Base-by-base conservation (phyloP, 2,888 invertebrate species). In the Andrena trimmerana region DNA sequence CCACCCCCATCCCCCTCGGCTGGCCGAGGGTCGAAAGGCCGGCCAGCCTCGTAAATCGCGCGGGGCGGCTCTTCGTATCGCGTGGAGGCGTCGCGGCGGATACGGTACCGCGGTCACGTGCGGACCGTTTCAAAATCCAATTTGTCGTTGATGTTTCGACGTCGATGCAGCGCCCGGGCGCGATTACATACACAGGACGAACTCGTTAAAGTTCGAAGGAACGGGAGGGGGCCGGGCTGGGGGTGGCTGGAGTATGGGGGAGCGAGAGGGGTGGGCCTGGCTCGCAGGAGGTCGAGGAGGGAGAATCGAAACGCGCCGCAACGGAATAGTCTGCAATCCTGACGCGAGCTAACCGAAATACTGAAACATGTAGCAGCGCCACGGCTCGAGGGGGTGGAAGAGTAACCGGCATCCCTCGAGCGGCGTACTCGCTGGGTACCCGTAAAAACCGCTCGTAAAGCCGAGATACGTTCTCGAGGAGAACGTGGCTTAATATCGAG, bases 71-170 rank as follows among this genome's bases (percentile, higher is more conserved):
- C 74, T 60, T 59, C 59, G 75, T 83, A 76, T 69, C 75, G 68
- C 57, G 20, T 63, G 36, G 70, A 48, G 62, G 66, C 42, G 54
- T 50, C 69, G 59, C 36, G 63, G 59, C 36, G 63, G 76, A 81
- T 84, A 81, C 67, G 36, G 84, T 67, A 84, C 77, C 81, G 78
- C 72, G 72, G 78, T 84, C 85, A 85, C 85, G 85, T 85, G 84
- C 84, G 66, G 85, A 76, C 76, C 68, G 83, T 85, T 85, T 86
- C 83, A 82, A 79, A 86, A 85, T 86, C 82, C 83, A 86, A 86
- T 85, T 86, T 86, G 83, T 83, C 86, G 79, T 69, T 77, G 86
- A 83, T 82, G 80, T 85, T 79, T 83, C 77, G 74, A 71, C 79
- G 74, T 78, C 75, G 83, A 24, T 68, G 74, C 66, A 50, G 48